phyloP scores from a whole-genome alignment of 2,113 vertebrate species.

The Varanus salvator region DNA sequence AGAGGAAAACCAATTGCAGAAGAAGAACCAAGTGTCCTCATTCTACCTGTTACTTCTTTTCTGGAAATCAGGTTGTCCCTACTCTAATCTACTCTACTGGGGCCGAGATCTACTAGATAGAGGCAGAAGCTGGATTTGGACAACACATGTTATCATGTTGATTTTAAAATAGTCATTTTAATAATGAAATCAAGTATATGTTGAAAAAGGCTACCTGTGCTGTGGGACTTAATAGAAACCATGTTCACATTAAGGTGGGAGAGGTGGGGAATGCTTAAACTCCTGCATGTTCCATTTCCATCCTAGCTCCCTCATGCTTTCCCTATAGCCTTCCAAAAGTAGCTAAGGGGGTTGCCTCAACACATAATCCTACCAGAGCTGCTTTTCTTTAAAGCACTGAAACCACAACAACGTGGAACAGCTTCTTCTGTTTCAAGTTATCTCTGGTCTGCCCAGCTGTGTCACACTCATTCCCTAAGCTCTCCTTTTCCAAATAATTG shows the following conservation, averaged over 20 bases:
- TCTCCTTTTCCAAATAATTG: too few relatives aligned
- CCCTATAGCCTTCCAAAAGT: not conserved
- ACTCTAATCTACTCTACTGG: not conserved
- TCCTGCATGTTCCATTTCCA: not conserved
- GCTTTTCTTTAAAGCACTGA: not conserved
- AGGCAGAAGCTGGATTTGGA: not conserved
- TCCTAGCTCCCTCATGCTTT: not conserved
- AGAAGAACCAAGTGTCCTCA: not conserved
- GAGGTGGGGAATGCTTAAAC: not conserved
- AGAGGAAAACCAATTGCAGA: not conserved
- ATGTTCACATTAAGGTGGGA: not conserved
- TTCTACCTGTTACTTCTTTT: not conserved
- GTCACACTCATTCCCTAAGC: too few relatives aligned
- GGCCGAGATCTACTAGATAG: not conserved
- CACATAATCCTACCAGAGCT: not conserved
- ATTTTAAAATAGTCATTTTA: slow-evolving; percentile 11
- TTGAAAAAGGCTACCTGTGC: slow-evolving; percentile 30
- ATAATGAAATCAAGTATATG: slow-evolving; percentile 41
- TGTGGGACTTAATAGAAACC: slow-evolving; percentile 24
- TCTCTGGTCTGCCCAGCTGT: too few relatives aligned
- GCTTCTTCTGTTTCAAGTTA: not conserved
- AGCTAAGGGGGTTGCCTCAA: not conserved
- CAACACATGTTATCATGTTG: not conserved
- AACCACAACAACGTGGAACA: not conserved
- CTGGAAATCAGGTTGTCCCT: not conserved